phyloP scores from a whole-genome alignment of 2,113 vertebrate genomes.

The Poecile atricapillus region DNA sequence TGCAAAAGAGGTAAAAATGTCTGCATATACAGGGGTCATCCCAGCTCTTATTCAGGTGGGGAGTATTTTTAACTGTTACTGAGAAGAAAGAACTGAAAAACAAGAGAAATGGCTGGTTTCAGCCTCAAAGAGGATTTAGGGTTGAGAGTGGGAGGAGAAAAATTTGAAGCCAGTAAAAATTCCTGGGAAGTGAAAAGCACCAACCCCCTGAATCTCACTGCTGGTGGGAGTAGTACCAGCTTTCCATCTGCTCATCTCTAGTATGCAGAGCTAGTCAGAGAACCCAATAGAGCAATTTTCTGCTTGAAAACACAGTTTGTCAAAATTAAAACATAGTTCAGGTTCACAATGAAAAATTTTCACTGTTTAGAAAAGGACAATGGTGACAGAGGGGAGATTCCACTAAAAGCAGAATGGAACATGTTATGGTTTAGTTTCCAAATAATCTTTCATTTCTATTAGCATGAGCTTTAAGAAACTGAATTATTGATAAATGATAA shows the following conservation, averaged over 20 bases:
- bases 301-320: not conserved
- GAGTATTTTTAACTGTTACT: not conserved
- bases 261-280: not conserved
- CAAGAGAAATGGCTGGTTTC: not conserved
- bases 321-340: not conserved
- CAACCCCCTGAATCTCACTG: not conserved
- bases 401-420: not conserved
- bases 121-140: not conserved
- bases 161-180: not conserved
- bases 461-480: not conserved
- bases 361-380: not conserved
- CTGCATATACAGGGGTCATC: not conserved
- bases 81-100: not conserved
- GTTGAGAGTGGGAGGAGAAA: not conserved
- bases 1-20: not conserved
- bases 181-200: conserved; percentile 12
- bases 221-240: conserved; percentile 8
- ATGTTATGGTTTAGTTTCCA: not conserved
- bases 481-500: not conserved
- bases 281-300: not conserved
- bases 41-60: not conserved
- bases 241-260: conserved; percentile 36
- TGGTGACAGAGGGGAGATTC: not conserved
- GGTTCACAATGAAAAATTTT: not conserved
- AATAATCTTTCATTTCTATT: not conserved